phyloP scores from a whole-genome alignment of 2,113 vertebrate species.

The Apodemus speciosus region DNA sequence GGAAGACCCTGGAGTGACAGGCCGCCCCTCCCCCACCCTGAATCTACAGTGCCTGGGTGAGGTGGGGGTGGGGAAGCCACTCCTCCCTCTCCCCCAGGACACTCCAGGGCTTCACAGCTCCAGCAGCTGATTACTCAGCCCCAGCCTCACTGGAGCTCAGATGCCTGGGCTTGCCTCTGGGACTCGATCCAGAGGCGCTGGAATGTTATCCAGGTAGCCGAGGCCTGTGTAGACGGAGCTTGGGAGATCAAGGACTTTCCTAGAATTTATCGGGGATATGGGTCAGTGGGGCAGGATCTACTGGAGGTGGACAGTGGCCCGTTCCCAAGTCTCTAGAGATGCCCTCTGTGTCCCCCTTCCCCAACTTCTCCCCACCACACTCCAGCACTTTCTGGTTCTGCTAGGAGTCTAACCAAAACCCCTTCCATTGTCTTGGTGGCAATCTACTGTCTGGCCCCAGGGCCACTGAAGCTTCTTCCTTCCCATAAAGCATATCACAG shows the following conservation, averaged over 20 bases:
- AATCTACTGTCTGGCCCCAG: slow-evolving; percentile 48
- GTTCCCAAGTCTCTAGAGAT: not conserved
- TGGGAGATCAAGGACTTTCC: slow-evolving; percentile 66
- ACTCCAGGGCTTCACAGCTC: slow-evolving; percentile 51
- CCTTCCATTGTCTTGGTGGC: not conserved
- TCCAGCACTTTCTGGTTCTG: not conserved
- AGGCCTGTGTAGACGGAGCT: slow-evolving; percentile 67
- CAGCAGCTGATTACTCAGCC: slow-evolving; percentile 75
- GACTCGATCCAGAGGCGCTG: slow-evolving; percentile 77
- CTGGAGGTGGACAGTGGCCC: not conserved
- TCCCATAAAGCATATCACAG: not conserved
- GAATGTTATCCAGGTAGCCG: slow-evolving; percentile 77
- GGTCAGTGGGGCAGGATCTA: not conserved
- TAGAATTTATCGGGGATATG: slow-evolving; percentile 27
- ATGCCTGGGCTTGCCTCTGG: slow-evolving; percentile 78
- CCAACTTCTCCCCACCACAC: not conserved
- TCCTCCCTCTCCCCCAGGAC: slow-evolving; percentile 25
- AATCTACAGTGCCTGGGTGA: not conserved
- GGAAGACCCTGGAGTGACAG: slow-evolving; percentile 48
- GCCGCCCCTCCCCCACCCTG: slow-evolving; percentile 39
- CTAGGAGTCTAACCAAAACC: not conserved
- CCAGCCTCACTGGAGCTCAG: slow-evolving; percentile 56
- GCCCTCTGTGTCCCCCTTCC: not conserved
- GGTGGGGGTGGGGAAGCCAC: slow-evolving; percentile 59
- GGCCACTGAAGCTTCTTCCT: not conserved